Evolutionary conservation across 2,113 vertebrate species (phyloP).

Genomic region (Forbesichthys agassizii): DNA sequence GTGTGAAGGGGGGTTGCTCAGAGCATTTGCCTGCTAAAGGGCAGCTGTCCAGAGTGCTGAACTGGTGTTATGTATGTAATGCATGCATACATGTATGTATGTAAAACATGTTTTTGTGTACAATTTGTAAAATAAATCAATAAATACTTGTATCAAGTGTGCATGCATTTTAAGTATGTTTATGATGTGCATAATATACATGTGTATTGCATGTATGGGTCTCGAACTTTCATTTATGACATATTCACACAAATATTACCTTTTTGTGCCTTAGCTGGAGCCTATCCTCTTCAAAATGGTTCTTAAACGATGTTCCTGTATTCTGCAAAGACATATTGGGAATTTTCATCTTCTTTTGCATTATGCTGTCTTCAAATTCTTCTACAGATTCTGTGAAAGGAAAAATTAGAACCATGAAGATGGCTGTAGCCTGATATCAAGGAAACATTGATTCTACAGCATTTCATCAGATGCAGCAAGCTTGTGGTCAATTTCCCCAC

Average conservation of each 20-base stretch:
- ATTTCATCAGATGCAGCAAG: too few species aligned
- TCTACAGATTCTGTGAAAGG: constrained; percentile 75
- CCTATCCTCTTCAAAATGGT: constrained; percentile 93
- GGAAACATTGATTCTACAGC: too few species aligned
- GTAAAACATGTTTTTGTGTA: too few species aligned
- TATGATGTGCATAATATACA: background rate
- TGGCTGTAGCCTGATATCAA: too few species aligned
- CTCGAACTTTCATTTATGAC: background rate
- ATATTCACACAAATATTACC: constrained; percentile 71
- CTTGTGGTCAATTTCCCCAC: too few species aligned
- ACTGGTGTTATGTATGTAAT: constrained; percentile 60
- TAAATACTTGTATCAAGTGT: too few species aligned
- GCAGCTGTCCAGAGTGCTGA: constrained; percentile 79
- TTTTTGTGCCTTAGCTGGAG: constrained; percentile 96
- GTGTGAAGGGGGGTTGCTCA: constrained; percentile 64
- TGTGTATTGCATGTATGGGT: background rate
- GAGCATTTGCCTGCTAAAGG: constrained; percentile 74
- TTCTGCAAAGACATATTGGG: constrained; percentile 94
- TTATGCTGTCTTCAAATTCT: constrained; percentile 97
- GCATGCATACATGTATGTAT: too few species aligned
- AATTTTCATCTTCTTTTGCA: constrained; percentile 99
- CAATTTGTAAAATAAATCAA: too few species aligned
- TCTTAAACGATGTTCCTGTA: constrained; percentile 89
- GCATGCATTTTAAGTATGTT: background rate
- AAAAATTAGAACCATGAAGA: constrained; percentile 25